phyloP scores from a whole-genome alignment of 1,140 invertebrate genomes.

The Polyergus mexicanus region DNA sequence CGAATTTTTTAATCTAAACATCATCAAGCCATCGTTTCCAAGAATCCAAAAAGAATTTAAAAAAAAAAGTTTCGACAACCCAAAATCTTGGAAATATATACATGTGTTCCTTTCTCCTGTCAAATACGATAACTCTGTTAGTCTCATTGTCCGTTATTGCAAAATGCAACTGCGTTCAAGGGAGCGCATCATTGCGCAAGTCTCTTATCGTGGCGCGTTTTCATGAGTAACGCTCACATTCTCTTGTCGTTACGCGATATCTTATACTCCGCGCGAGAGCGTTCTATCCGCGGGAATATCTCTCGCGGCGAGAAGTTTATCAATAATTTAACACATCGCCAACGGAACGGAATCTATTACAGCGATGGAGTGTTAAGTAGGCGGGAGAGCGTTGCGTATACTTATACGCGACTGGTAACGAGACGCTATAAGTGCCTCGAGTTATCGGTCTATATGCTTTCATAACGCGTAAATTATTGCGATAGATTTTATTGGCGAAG shows the following conservation, averaged over 20 bases:
- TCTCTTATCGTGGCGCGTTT: slow-evolving; percentile 35
- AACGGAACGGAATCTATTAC: slow-evolving; percentile 21
- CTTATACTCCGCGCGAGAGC: not conserved
- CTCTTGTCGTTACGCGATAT: not conserved
- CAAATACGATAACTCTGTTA: not conserved
- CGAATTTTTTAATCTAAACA: slow-evolving; percentile 1
- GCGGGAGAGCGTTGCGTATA: not conserved
- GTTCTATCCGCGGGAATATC: slow-evolving; percentile 32
- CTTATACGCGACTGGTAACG: slow-evolving; percentile 8
- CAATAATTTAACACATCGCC: slow-evolving; percentile 52
- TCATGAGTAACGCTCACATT: not conserved
- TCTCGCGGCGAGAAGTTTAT: slow-evolving; percentile 50
- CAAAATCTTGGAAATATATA: too few relatives aligned
- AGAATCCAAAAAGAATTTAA: not conserved
- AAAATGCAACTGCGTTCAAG: slow-evolving; percentile 19
- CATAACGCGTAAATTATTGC: slow-evolving; percentile 37
- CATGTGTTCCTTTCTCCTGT: not conserved
- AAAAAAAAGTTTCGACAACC: not conserved
- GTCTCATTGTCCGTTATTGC: not conserved
- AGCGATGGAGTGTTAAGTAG: slow-evolving; percentile 29
- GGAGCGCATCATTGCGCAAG: slow-evolving; percentile 28
- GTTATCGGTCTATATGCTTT: slow-evolving; percentile 13
- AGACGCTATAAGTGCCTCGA: slow-evolving; percentile 23
- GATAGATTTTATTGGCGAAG: slow-evolving; percentile 40
- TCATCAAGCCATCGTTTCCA: not conserved